phyloP scores from a whole-genome alignment of 1,140 invertebrate genomes.

The Tetramorium parvispinum region DNA sequence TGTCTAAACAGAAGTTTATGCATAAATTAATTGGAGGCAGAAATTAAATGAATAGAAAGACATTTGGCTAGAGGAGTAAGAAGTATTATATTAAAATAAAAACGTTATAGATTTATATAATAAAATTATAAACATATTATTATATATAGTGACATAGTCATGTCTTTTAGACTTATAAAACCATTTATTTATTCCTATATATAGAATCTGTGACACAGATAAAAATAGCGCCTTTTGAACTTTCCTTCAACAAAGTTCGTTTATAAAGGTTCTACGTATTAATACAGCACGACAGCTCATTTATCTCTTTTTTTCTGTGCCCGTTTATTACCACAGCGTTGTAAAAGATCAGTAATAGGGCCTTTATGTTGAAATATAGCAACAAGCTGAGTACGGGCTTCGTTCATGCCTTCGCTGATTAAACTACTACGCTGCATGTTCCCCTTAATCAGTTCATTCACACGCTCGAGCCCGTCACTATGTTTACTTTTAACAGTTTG shows the following conservation, averaged over 20 bases:
- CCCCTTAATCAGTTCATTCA: conserved; percentile 94
- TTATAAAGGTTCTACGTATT: conserved; percentile 56
- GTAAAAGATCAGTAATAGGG: conserved; percentile 95
- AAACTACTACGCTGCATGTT: conserved; percentile 98
- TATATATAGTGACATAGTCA: conserved; percentile 46
- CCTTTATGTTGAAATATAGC: conserved; percentile 96
- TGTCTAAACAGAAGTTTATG: conserved; percentile 15
- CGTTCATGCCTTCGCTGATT: conserved; percentile 95
- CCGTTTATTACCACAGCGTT: conserved; percentile 95
- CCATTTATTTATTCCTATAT: conserved; percentile 78
- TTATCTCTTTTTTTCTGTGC: conserved; percentile 95
- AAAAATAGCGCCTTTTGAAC: conserved; percentile 74
- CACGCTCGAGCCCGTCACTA: conserved; percentile 89
- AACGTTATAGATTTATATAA: conserved; percentile 65
- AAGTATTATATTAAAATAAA: conserved; percentile 72
- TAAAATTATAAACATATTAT: conserved; percentile 69
- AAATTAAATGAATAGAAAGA: conserved; percentile 55
- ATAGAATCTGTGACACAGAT: conserved; percentile 80
- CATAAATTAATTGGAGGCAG: conserved; percentile 16
- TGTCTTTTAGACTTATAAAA: conserved; percentile 77
- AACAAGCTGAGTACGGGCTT: conserved; percentile 94
- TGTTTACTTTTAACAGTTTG: conserved; percentile 86
- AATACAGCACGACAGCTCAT: conserved; percentile 72
- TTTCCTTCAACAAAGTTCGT: conserved; percentile 49
- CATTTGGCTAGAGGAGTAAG: conserved; percentile 54